Evolutionary conservation across 1,140 invertebrate species (phyloP).

Genomic region (Lepidostoma basale): DNA sequence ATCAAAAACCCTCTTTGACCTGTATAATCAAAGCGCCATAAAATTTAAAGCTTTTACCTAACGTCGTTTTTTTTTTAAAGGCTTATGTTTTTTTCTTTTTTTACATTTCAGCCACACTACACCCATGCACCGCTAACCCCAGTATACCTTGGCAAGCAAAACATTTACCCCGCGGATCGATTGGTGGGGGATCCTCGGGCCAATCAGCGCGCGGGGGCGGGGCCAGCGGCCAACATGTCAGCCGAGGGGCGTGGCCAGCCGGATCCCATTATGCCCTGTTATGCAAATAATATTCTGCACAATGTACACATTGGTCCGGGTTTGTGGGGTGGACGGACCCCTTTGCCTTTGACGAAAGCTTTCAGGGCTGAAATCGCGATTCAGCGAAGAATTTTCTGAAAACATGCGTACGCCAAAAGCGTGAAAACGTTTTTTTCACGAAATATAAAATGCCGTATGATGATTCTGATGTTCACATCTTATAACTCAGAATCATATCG

Average conservation of each 20-base stretch:
- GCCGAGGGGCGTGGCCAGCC: constrained; percentile 29
- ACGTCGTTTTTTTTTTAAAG: too few species aligned
- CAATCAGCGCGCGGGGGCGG: constrained; percentile 31
- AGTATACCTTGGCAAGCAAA: constrained; percentile 46
- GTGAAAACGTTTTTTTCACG: too few species aligned
- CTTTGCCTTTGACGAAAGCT: constrained; percentile 19
- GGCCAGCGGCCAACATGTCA: constrained; percentile 43
- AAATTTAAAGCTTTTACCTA: too few species aligned
- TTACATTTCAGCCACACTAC: too few species aligned
- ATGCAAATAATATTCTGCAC: constrained; percentile 48
- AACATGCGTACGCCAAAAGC: too few species aligned
- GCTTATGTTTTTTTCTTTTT: too few species aligned
- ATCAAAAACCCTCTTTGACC: too few species aligned
- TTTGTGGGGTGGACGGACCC: constrained; percentile 1
- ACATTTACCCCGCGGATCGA: constrained; percentile 36
- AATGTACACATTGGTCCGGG: constrained; percentile 44
- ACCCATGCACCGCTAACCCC: constrained; percentile 34
- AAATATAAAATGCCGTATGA: too few species aligned
- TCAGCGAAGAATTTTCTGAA: too few species aligned
- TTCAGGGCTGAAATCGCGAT: constrained; percentile 6
- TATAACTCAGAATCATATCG: too few species aligned
- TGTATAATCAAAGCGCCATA: too few species aligned
- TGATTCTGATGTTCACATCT: too few species aligned
- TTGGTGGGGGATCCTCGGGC: constrained; percentile 14
- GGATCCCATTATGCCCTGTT: constrained; percentile 46